A percentile compares a stretch with the other conserved stretches of the same genome.
phyloP scores from a whole-genome alignment of 2,888 invertebrate genomes.

The Lochmaea crataegi region DNA sequence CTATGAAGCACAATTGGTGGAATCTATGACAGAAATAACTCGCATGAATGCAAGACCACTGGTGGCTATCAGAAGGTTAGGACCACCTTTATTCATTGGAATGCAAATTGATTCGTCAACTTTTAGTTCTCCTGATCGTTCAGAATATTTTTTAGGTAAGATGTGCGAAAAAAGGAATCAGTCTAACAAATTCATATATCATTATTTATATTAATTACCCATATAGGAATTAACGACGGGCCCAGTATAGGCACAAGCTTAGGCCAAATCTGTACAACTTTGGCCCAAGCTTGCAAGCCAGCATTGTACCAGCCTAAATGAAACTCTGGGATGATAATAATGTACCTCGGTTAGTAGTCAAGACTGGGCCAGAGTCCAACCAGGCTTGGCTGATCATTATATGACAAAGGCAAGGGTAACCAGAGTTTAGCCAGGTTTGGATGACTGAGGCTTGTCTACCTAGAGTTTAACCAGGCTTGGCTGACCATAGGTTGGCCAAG shows the following conservation, averaged over 20 bases:
- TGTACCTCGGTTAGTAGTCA: too few species aligned
- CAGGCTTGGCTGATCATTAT: too few species aligned
- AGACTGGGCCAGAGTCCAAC: too few species aligned
- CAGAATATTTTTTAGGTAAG: neutral
- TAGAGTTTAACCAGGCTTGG: too few species aligned
- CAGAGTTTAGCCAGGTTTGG: too few species aligned
- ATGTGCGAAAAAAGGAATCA: neutral
- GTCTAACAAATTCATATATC: too few species aligned
- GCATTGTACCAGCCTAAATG: too few species aligned
- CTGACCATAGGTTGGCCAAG: too few species aligned
- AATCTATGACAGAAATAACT: neutral
- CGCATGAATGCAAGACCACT: constrained; percentile 9
- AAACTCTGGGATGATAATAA: too few species aligned
- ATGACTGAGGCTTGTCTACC: too few species aligned
- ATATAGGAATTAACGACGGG: neutral
- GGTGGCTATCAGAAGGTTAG: constrained; percentile 1
- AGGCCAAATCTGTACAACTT: neutral
- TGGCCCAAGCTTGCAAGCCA: neutral
- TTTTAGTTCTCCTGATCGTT: neutral
- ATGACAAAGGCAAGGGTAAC: too few species aligned
- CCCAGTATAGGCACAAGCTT: neutral
- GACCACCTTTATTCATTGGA: constrained; percentile 5
- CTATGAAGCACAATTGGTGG: neutral
- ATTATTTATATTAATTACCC: neutral
- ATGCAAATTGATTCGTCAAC: neutral